Evolutionary conservation across 2,113 vertebrate genomes (phyloP).

Genomic region (Eublepharis macularius): DNA sequence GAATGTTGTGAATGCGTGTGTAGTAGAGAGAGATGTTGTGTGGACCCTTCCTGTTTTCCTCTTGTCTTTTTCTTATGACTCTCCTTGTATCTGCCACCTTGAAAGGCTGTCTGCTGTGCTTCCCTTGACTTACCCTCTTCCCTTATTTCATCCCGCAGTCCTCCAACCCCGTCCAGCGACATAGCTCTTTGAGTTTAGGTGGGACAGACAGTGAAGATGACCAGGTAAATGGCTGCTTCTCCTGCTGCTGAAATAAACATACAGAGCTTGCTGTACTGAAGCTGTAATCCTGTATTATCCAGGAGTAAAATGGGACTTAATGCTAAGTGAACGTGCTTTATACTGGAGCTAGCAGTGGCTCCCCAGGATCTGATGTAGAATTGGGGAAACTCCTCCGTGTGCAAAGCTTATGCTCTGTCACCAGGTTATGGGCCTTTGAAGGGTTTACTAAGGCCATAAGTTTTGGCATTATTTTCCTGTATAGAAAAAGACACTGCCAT

Average conservation of each 20-base stretch:
- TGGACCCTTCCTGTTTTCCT: slow-evolving; percentile 38
- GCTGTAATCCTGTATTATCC: too few relatives aligned
- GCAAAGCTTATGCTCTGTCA: neutral
- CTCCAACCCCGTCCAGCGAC: slow-evolving; percentile 71
- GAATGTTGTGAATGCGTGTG: neutral
- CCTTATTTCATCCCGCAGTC: slow-evolving; percentile 67
- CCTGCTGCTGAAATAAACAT: slow-evolving; percentile 22
- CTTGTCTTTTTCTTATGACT: slow-evolving; percentile 43
- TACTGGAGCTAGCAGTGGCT: neutral
- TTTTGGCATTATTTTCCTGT: neutral
- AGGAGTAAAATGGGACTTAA: too few relatives aligned
- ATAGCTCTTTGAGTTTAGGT: slow-evolving; percentile 82
- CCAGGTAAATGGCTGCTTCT: slow-evolving; percentile 75
- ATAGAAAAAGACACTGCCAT: neutral
- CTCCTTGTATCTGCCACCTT: slow-evolving; percentile 22
- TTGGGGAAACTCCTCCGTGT: neutral
- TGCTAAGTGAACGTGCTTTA: too few relatives aligned
- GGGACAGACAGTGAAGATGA: slow-evolving; percentile 83
- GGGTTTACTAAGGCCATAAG: neutral
- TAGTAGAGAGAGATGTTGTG: neutral
- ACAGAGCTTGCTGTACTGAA: neutral
- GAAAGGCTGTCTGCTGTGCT: slow-evolving; percentile 1
- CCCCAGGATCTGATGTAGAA: neutral
- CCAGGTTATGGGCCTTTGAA: neutral
- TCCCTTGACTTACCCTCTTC: slow-evolving; percentile 57